These are phyloP conservation scores for Leptinotarsa peninsularis DNA, from an alignment of 2,888 invertebrate species.

Conservation along the genomic window DNA sequence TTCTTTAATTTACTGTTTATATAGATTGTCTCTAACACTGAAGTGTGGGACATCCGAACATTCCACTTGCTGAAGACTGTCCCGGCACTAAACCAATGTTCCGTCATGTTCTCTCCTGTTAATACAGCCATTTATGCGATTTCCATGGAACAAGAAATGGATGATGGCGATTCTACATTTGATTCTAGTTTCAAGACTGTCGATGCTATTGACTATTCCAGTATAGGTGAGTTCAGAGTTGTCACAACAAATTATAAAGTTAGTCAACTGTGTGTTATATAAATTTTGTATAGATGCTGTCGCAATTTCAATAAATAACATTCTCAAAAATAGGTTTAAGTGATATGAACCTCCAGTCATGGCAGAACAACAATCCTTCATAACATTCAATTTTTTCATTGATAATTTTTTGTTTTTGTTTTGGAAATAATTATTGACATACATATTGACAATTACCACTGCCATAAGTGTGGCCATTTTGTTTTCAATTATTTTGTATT, in stretches of 20 bases:
- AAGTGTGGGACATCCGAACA: conserved; percentile 97
- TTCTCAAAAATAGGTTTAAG: no score
- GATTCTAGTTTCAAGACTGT: conserved; percentile 95
- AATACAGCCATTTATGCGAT: conserved; percentile 91
- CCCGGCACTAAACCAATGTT: conserved; percentile 90
- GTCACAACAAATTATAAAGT: background rate
- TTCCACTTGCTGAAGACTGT: conserved; percentile 95
- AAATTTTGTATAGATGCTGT: no score
- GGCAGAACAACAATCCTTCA: no score
- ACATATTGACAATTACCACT: no score
- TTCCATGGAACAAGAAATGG: conserved; percentile 78
- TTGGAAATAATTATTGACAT: no score
- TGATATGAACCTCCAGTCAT: no score
- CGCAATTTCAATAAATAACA: no score
- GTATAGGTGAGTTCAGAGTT: conserved; percentile 76
- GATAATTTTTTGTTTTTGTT: no score
- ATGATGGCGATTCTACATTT: conserved; percentile 80
- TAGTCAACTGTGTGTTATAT: no score
- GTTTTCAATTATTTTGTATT: no score
- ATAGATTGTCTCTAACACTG: conserved; percentile 94
- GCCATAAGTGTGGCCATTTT: no score
- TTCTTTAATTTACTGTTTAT: conserved; percentile 27
- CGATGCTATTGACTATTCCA: conserved; percentile 93
- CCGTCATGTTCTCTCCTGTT: conserved; percentile 87
- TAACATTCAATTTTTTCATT: no score